Percentiles rank a stretch among this genome's conserved stretches.
These are phyloP conservation scores for Plutomurus gul DNA, from an alignment of 1,140 invertebrate genomes.

Conservation along the genomic window DNA sequence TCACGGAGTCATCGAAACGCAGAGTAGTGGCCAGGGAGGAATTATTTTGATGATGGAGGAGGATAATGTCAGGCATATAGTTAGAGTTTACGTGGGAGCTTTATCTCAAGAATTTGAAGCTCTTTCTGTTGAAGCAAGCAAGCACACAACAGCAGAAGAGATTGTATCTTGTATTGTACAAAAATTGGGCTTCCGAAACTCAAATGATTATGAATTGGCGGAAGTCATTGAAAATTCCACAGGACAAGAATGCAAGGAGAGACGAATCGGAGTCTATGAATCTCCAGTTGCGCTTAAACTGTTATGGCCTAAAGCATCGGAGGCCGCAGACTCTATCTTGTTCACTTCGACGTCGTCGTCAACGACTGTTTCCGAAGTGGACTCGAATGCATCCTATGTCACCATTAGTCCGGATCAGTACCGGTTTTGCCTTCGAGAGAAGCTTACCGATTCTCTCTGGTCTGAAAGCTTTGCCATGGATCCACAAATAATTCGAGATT, in stretches of 20 bases:
- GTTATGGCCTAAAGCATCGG: conserved; percentile 79
- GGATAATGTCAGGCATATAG: conserved; percentile 60
- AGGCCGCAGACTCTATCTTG: conserved; percentile 22
- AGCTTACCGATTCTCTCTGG: conserved; percentile 73
- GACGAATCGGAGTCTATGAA: conserved; percentile 80
- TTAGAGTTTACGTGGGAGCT: conserved; percentile 87
- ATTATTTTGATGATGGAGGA: conserved; percentile 49
- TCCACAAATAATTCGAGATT: conserved; percentile 84
- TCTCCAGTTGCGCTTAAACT: conserved; percentile 90
- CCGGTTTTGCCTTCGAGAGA: conserved; percentile 82
- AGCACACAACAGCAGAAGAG: conserved; percentile 86
- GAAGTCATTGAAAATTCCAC: conserved; percentile 83
- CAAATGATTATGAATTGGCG: conserved; percentile 81
- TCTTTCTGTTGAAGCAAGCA: conserved; percentile 87
- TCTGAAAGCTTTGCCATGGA: conserved; percentile 84
- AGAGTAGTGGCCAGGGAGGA: background rate
- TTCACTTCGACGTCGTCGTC: conserved; percentile 21
- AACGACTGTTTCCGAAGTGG: conserved; percentile 1
- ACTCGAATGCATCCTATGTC: background rate
- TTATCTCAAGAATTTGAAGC: conserved; percentile 82
- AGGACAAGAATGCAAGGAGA: conserved; percentile 88
- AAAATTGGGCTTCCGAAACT: conserved; percentile 69
- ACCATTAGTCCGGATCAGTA: conserved; percentile 55
- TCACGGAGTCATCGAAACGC: background rate
- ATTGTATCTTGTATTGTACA: conserved; percentile 85